Conservation (phyloP, 2,888 invertebrate species). For the Masnerella sp. region DNA sequence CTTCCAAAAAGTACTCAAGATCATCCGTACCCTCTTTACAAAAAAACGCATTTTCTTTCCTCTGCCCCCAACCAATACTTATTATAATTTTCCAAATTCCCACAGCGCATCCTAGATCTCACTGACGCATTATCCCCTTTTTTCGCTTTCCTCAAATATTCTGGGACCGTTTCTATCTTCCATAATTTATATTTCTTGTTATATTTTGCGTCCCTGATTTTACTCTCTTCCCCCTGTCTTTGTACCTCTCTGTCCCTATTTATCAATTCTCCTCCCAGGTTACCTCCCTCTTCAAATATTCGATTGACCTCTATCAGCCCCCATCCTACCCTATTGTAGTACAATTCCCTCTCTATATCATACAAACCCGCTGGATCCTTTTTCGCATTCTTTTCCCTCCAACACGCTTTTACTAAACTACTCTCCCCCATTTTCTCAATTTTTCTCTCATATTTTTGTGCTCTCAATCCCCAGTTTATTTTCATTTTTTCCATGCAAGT, state of each 20-base stretch:
- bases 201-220: not conserved
- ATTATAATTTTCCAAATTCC: conserved; percentile 7
- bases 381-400: conserved; percentile 5
- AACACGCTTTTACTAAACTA: conserved; percentile 4
- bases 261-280: conserved; percentile 12
- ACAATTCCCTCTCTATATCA: conserved; percentile 8
- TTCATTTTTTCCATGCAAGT: conserved; percentile 10
- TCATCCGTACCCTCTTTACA: not conserved
- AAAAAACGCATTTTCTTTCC: not conserved
- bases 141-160: conserved; percentile 3
- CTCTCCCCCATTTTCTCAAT: not conserved
- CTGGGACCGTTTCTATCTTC: not conserved
- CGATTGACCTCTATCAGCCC: not conserved
- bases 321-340: conserved; percentile 9
- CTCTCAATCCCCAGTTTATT: conserved; percentile 6
- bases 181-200: conserved; percentile 3
- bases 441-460: conserved; percentile 19
- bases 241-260: conserved; percentile 20
- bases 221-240: conserved; percentile 3
- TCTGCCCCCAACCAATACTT: conserved; percentile 13
- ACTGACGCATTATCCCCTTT: conserved; percentile 3
- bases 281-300: not conserved
- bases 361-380: conserved; percentile 4
- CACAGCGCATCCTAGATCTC: conserved; percentile 16
- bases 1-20: not conserved